A percentile compares a stretch with the other conserved stretches of the same genome.
These are phyloP conservation scores for Epistrophe eligans DNA, from an alignment of 2,888 invertebrate species.

Conservation along the genomic window DNA sequence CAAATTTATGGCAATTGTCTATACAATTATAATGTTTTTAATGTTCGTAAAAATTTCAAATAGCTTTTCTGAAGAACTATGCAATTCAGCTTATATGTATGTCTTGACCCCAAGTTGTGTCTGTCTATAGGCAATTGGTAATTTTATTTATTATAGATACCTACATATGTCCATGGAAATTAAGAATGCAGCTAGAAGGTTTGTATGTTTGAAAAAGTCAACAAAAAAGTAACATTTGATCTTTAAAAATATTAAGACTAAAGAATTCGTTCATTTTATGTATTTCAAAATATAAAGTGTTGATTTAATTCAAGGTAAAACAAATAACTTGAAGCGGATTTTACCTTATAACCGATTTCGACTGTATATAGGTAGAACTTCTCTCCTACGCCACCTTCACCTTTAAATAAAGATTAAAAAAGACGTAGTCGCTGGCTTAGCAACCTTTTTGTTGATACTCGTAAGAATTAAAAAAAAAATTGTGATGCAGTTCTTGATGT, in stretches of 20 bases:
- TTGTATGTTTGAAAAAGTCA: background rate
- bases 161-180: too few relatives aligned
- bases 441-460: conserved; percentile 14
- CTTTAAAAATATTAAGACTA: background rate
- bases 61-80: background rate
- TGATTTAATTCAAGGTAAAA: background rate
- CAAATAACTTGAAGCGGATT: background rate
- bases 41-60: background rate
- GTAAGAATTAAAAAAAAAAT: background rate
- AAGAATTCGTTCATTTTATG: too few relatives aligned
- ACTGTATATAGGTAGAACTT: conserved; percentile 1
- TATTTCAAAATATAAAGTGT: background rate
- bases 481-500: conserved; percentile 33
- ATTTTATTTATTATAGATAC: too few relatives aligned
- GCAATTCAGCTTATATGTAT: too few relatives aligned
- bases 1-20: background rate
- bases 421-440: background rate
- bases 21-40: too few relatives aligned
- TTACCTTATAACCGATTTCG: background rate
- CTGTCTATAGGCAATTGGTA: background rate
- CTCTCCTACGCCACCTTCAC: conserved; percentile 27
- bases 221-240: too few relatives aligned
- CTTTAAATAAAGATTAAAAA: background rate
- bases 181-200: too few relatives aligned
- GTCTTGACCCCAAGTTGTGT: background rate